A percentile compares a stretch with the other conserved stretches of the same genome.
phyloP scores from a whole-genome alignment of 2,797 vertebrate species.

The Rhinoraja longicauda region DNA sequence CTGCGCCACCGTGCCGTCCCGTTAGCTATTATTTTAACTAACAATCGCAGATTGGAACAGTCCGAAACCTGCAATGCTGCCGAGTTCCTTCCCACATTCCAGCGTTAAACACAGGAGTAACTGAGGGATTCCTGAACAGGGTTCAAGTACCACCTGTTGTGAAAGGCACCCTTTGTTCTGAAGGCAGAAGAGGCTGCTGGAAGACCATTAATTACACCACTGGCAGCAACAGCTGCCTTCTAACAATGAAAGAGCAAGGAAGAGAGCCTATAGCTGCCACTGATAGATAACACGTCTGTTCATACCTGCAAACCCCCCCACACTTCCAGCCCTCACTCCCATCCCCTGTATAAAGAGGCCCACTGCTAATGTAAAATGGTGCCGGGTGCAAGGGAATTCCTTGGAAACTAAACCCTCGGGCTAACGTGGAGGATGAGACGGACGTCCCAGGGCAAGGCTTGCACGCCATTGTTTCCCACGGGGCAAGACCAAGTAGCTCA shows the following conservation, averaged over 20 bases:
- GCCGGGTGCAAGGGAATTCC: neutral
- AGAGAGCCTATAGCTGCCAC: neutral
- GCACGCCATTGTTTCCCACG: no score
- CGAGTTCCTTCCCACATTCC: neutral
- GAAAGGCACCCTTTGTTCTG: neutral
- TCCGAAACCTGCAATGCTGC: neutral
- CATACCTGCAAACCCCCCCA: neutral
- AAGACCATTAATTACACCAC: neutral
- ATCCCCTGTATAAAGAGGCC: neutral
- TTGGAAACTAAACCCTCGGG: no score
- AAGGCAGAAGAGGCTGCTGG: neutral
- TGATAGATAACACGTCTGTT: neutral
- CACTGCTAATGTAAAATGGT: neutral
- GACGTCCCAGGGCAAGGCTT: no score
- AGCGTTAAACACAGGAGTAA: neutral
- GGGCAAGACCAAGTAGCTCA: no score
- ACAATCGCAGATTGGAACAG: neutral
- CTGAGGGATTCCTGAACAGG: neutral
- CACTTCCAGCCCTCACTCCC: neutral
- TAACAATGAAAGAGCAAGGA: neutral
- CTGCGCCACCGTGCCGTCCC: no score
- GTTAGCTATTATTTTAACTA: neutral
- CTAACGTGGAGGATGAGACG: no score
- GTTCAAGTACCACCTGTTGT: slow-evolving; percentile 28
- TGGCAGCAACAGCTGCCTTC: neutral